phyloP scores from a whole-genome alignment of 2,888 invertebrate species.

The Dynastes maya region DNA sequence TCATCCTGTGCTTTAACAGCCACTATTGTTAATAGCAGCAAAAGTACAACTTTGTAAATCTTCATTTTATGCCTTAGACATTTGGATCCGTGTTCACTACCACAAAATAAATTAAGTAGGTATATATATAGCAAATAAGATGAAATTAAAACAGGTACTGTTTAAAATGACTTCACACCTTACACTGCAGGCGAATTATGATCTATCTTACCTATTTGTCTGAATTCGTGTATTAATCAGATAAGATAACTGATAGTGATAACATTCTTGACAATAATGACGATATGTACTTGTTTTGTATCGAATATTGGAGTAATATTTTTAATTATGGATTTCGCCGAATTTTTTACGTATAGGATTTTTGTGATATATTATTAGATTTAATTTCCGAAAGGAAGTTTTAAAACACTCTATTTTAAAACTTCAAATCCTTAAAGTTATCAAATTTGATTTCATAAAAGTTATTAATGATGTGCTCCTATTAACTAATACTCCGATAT shows the following conservation, averaged over 20 bases:
- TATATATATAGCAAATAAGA: background rate
- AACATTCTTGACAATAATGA: slow-evolving; percentile 16
- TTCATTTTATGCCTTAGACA: slow-evolving; percentile 13
- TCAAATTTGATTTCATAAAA: too few relatives aligned
- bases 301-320: background rate
- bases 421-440: too few relatives aligned
- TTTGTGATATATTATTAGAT: background rate
- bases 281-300: slow-evolving; percentile 10
- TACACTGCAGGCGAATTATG: background rate
- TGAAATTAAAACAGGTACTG: background rate
- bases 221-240: slow-evolving; percentile 18
- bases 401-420: too few relatives aligned
- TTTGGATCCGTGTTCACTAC: background rate
- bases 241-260: slow-evolving; percentile 26
- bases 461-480: too few relatives aligned
- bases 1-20: slow-evolving; percentile 10
- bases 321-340: background rate
- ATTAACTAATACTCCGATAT: too few relatives aligned
- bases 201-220: slow-evolving; percentile 18
- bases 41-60: background rate
- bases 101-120: background rate
- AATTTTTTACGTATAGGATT: slow-evolving; percentile 11
- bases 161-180: background rate
- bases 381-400: too few relatives aligned
- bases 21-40: background rate